phyloP scores from a whole-genome alignment of 2,888 invertebrate species.

The Patella caerulea region DNA sequence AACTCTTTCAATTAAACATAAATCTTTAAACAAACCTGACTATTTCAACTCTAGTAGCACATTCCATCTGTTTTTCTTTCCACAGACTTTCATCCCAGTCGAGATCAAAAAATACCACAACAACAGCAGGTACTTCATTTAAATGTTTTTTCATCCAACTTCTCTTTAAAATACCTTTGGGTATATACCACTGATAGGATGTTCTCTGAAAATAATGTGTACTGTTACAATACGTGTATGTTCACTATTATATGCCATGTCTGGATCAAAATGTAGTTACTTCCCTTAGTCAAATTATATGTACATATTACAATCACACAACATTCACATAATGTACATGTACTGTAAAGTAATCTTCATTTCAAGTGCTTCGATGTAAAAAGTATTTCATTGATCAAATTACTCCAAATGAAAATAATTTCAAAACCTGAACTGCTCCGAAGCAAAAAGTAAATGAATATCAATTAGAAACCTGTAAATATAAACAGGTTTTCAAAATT shows the following conservation, averaged over 20 bases:
- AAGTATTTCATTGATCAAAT: too few relatives aligned
- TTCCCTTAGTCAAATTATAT: too few relatives aligned
- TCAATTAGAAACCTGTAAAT: too few relatives aligned
- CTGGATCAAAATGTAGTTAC: too few relatives aligned
- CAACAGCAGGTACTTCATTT: constrained; percentile 89
- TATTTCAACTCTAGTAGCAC: constrained; percentile 87
- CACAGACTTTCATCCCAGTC: constrained; percentile 97
- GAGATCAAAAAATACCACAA: constrained; percentile 95
- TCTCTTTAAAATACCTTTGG: constrained; percentile 87
- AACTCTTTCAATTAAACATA: background rate
- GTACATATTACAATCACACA: too few relatives aligned
- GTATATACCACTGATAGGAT: constrained; percentile 94
- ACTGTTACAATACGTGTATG: background rate
- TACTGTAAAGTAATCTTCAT: too few relatives aligned
- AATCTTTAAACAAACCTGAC: constrained; percentile 69
- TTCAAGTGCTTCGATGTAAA: too few relatives aligned
- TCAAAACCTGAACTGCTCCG: too few relatives aligned
- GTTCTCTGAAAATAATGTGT: constrained; percentile 76
- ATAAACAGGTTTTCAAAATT: too few relatives aligned
- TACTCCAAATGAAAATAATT: too few relatives aligned
- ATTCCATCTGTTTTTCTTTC: constrained; percentile 95
- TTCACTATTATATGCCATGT: background rate
- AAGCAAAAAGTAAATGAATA: too few relatives aligned
- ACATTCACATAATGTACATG: too few relatives aligned
- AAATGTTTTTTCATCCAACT: constrained; percentile 97